Conservation (phyloP, 2,888 invertebrate species). For the Thumatha senex region DNA sequence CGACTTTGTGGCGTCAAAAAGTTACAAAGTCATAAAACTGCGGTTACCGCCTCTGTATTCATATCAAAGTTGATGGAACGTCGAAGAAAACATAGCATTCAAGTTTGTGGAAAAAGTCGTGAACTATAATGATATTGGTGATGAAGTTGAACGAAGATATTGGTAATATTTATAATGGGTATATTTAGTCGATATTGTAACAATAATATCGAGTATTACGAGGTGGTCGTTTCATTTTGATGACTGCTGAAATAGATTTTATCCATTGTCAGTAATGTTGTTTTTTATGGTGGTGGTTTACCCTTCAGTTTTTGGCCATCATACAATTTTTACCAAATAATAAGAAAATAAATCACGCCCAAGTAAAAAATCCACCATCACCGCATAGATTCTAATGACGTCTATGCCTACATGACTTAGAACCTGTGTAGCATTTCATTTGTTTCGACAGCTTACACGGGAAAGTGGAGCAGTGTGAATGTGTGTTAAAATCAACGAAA, state of each 20-base stretch:
- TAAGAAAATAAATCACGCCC: too few relatives aligned
- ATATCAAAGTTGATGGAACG: slow-evolving; percentile 33
- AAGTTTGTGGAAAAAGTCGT: slow-evolving; percentile 10
- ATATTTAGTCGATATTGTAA: background rate
- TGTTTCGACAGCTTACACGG: too few relatives aligned
- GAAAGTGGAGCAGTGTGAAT: too few relatives aligned
- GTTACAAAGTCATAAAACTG: slow-evolving; percentile 40
- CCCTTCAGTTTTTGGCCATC: too few relatives aligned
- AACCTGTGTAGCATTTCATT: too few relatives aligned
- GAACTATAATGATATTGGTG: slow-evolving; percentile 3
- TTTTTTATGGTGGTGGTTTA: too few relatives aligned
- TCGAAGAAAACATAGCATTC: slow-evolving; percentile 26
- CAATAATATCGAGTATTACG: background rate
- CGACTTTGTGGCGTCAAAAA: slow-evolving; percentile 40
- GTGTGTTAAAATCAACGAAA: too few relatives aligned
- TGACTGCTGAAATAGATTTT: background rate
- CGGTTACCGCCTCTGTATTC: slow-evolving; percentile 36
- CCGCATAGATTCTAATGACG: too few relatives aligned
- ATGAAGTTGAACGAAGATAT: background rate
- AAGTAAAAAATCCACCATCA: too few relatives aligned
- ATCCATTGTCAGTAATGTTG: background rate
- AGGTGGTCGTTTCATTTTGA: background rate
- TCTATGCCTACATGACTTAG: too few relatives aligned
- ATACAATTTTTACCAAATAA: too few relatives aligned
- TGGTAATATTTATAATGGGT: background rate